Evolutionary conservation across 2,797 vertebrate genomes (phyloP), one percentile per base, ranked within the genome.

Genomic region (Salarias fasciatus): DNA sequence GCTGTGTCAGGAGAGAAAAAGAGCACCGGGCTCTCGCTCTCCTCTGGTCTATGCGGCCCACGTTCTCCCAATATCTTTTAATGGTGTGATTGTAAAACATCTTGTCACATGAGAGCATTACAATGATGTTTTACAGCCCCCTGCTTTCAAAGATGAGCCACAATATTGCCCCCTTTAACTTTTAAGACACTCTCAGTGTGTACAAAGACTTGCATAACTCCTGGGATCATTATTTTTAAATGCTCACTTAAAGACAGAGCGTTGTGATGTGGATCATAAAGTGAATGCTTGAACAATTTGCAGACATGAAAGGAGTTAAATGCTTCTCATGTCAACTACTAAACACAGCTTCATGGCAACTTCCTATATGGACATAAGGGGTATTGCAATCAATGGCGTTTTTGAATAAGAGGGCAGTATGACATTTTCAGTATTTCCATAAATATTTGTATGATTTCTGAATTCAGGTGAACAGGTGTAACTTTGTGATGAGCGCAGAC

Each of bases 101-200:
- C 77, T 74, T 77, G 78, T 87, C 87, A 88, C 80, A 85, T 86
- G 74, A 86, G 65, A 69, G 75, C 85, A 85, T 77, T 75, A 68
- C 78, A 59, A 63, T 71, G 68, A 74, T 70, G 79, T 86, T 92
- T 93, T 91, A 91, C 57, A 64, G 66, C 81, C 65, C 47, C 35
- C 53, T 10, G 75, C 76, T 84, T 89, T 81, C 65, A 83, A 77
- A 86, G 79, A 89, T 77, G 77, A 84, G 77, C 77, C 57, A 69
- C 80, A 72, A 73, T 85, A 83, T 83, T 64, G 53, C 63, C 75
- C 79, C 77, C 75, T 58, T 68, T 91, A 88, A 90, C 63, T 83
- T 91, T 88, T 82, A 82, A 77, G 80, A 86, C 58, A 15, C 66
- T 42, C 72, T 58, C 29, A 8, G 61, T 73, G 77, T 85, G 72